phyloP scores from a whole-genome alignment of 2,113 vertebrate species.

The Sceloporus tristichus region DNA sequence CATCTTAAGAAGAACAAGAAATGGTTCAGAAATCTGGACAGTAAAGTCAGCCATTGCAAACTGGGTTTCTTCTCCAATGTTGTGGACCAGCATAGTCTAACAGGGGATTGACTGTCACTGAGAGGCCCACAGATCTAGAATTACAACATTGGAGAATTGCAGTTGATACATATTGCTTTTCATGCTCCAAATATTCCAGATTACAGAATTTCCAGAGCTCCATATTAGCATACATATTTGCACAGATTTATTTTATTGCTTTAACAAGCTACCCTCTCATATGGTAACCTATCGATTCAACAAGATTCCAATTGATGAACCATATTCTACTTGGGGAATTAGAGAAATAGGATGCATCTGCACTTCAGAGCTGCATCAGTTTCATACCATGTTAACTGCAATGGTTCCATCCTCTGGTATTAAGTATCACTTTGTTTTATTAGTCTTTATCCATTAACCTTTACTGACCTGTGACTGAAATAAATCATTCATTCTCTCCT shows the following conservation, averaged over 20 bases:
- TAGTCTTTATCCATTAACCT: background rate
- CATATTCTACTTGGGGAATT: background rate
- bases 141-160: background rate
- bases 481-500: background rate
- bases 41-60: slow-evolving; percentile 34
- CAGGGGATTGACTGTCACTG: no score
- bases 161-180: background rate
- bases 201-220: background rate
- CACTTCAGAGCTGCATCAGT: no score
- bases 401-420: background rate
- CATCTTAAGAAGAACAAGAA: slow-evolving; percentile 77
- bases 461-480: background rate
- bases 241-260: background rate
- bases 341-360: background rate
- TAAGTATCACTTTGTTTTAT: background rate
- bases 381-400: background rate
- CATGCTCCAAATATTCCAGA: background rate
- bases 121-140: background rate
- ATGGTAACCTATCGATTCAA: background rate
- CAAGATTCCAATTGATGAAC: background rate
- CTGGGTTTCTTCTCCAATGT: background rate
- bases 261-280: background rate
- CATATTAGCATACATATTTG: background rate
- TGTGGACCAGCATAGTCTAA: background rate
- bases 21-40: slow-evolving; percentile 54